Evolutionary conservation across 2,113 vertebrate species (phyloP).

Genomic region (Microcebus griseorufus): DNA sequence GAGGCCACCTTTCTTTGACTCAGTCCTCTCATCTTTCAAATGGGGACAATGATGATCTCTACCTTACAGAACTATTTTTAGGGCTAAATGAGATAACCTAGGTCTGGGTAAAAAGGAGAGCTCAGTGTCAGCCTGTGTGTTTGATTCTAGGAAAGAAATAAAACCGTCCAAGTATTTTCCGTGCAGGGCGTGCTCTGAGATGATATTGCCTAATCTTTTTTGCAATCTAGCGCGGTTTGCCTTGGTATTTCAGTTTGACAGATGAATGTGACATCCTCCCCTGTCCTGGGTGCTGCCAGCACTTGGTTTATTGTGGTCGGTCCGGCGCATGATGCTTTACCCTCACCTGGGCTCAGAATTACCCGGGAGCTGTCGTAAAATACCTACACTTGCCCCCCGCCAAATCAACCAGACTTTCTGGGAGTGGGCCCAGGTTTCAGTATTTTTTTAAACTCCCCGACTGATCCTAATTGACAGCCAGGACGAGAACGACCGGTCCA

Average conservation of each 20-base stretch:
- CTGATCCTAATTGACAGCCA: background rate
- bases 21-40: background rate
- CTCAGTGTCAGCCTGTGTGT: background rate
- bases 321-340: background rate
- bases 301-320: background rate
- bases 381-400: fast-evolving
- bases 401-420: background rate
- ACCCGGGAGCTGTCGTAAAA: too few relatives aligned
- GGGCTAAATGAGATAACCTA: background rate
- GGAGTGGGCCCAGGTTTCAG: background rate
- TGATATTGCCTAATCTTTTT: fast-evolving
- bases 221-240: background rate
- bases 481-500: background rate
- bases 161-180: background rate
- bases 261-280: background rate
- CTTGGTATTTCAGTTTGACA: background rate
- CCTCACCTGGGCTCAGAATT: background rate
- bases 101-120: background rate
- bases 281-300: background rate
- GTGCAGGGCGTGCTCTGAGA: fast-evolving
- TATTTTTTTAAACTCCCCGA: background rate
- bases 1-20: background rate
- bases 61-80: background rate
- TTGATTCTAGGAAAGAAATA: background rate
- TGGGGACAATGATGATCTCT: background rate